Evolutionary conservation across 2,113 vertebrate species (phyloP).

Genomic region (Falco punctatus): DNA sequence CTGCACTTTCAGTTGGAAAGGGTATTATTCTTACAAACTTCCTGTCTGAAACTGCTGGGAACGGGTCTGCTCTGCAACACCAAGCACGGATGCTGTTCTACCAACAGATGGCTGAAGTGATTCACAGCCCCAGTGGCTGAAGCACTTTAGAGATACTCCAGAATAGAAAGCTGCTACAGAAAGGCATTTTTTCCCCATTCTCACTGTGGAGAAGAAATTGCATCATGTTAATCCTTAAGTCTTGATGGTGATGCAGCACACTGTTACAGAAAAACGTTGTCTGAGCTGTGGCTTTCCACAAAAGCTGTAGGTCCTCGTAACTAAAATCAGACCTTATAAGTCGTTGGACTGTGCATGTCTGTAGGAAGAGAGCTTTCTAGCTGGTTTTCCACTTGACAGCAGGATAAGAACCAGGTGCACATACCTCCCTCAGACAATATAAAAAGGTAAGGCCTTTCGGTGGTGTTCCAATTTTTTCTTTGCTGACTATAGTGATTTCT

Average conservation of each 20-base stretch:
- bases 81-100: neutral
- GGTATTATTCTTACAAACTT: slow-evolving; percentile 6
- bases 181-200: neutral
- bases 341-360: fast-evolving
- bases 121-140: neutral
- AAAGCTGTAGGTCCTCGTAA: neutral
- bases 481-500: neutral
- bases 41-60: neutral
- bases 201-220: neutral
- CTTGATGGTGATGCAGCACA: neutral
- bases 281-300: neutral
- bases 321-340: neutral
- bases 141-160: neutral
- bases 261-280: neutral
- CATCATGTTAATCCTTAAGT: neutral
- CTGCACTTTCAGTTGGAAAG: slow-evolving; percentile 19
- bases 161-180: neutral
- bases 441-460: neutral
- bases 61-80: neutral
- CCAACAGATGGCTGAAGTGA: slow-evolving; percentile 39
- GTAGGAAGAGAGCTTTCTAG: neutral
- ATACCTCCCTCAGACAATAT: neutral
- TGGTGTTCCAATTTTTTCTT: neutral
- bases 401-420: neutral
- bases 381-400: neutral